Evolutionary conservation across 2,113 vertebrate species (phyloP), one percentile per base, ranked within the genome.

Genomic region (Phylloscopus trochiloides): DNA sequence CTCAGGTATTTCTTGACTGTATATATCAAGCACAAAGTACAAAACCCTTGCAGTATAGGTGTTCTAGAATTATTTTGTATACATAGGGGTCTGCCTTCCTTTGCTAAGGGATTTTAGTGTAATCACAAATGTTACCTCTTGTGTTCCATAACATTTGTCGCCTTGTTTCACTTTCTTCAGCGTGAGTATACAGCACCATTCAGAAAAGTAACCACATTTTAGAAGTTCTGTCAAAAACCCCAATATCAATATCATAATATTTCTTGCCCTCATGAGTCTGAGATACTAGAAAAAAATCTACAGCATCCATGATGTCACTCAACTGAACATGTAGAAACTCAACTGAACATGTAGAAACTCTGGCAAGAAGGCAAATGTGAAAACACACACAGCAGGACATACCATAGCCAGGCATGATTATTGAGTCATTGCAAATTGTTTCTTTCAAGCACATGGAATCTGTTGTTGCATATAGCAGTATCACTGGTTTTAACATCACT

Each of bases 91-190:
- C 22, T 73, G 28, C 17, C 10, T 52, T 92, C 10, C 40, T 32
- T 62, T 79, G 25, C n/a, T 12, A 50, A 86, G 74, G 17, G 13
- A 38, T 28, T 36, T 83, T 72, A 79, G 7, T 0, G 0, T 38
- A 63, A 43, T 45, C 34, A 65, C 7, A 65, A 63, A 47, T 48
- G 12, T 63, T 70, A 25, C 2, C 72, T 34, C 55, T 65, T n/a
- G 6, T 2, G 0, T 70, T 86, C 76, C 36, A 29, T 85, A 58
- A 47, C 24, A 38, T 75, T 62, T 75, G 7, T 20, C 0, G 0
- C 11, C 36, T 65, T 34, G 20, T 82, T 89, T 77, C 22, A 31
- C 13, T 43, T 67, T 78, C 21, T 74, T 77, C 25, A 62, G 6
- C 3, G 0, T n/a, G 38, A 76, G 11, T 42, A 48, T 47, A 19